Evolutionary conservation across 2,113 vertebrate genomes (phyloP).

Genomic region (Anolis carolinensis): DNA sequence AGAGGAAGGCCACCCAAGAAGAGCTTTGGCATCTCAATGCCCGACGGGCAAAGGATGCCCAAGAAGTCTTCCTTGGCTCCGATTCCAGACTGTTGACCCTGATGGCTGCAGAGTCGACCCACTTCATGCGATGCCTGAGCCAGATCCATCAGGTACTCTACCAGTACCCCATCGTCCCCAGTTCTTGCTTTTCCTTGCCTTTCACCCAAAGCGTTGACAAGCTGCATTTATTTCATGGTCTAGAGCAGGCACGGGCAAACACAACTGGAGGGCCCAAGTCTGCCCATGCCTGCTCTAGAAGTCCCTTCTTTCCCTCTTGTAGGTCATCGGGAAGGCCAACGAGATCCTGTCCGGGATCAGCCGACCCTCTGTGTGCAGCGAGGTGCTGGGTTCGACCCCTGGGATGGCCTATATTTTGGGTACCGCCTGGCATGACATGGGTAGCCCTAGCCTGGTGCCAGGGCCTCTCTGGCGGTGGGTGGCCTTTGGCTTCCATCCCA

Average conservation of each 20-base stretch:
- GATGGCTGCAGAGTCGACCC: slow-evolving; percentile 17
- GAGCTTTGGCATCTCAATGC: too few species aligned
- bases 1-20: too few species aligned
- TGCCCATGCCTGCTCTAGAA: too few species aligned
- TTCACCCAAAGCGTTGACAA: too few species aligned
- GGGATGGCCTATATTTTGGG: slow-evolving; percentile 53
- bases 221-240: too few species aligned
- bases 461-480: neutral
- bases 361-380: slow-evolving; percentile 53
- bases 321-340: slow-evolving; percentile 50
- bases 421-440: neutral
- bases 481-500: neutral
- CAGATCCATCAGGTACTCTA: slow-evolving; percentile 34
- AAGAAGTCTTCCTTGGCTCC: neutral
- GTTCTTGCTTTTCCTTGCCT: neutral
- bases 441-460: neutral
- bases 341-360: slow-evolving; percentile 46
- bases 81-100: neutral
- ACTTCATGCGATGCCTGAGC: slow-evolving; percentile 27
- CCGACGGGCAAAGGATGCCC: too few species aligned
- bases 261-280: too few species aligned
- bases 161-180: too few species aligned
- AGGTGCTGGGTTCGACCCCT: slow-evolving; percentile 45
- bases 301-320: neutral
- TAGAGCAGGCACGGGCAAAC: too few species aligned